phyloP scores from a whole-genome alignment of 2,888 invertebrate genomes.

The Seira ritae region DNA sequence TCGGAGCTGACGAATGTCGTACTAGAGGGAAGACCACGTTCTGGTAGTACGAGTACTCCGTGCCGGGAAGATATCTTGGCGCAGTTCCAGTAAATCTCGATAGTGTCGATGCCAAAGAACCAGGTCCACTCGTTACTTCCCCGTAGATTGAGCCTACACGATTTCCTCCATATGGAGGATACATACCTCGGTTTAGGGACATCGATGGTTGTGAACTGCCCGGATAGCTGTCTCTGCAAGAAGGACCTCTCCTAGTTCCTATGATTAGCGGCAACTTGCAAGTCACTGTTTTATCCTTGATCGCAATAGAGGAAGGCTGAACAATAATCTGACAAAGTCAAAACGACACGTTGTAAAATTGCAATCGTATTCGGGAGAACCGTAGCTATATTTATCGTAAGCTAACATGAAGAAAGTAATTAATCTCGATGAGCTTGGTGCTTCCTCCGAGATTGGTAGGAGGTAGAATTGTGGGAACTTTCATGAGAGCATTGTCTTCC shows the following conservation, averaged over 20 bases:
- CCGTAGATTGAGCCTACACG: conserved; percentile 53
- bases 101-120: conserved; percentile 33
- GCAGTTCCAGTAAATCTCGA: conserved; percentile 50
- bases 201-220: conserved; percentile 25
- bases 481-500: conserved; percentile 53
- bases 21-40: conserved; percentile 59
- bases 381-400: neutral
- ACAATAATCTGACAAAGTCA: conserved; percentile 43
- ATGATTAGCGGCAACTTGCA: conserved; percentile 58
- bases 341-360: neutral
- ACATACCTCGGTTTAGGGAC: conserved; percentile 43
- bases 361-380: neutral
- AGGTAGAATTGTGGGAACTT: conserved; percentile 54
- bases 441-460: conserved; percentile 53
- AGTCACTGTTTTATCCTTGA: conserved; percentile 46
- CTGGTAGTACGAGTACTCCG: conserved; percentile 56
- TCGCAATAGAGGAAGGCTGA: conserved; percentile 40
- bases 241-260: conserved; percentile 53
- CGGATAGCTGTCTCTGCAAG: conserved; percentile 50
- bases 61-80: conserved; percentile 34
- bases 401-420: conserved; percentile 59
- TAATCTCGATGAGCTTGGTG: conserved; percentile 51
- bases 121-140: conserved; percentile 44
- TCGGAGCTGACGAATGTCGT: conserved; percentile 56
- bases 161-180: conserved; percentile 44